Percentiles rank a stretch among this genome's conserved stretches.
phyloP scores from a whole-genome alignment of 2,888 invertebrate genomes.

The Diabrotica balteata region DNA sequence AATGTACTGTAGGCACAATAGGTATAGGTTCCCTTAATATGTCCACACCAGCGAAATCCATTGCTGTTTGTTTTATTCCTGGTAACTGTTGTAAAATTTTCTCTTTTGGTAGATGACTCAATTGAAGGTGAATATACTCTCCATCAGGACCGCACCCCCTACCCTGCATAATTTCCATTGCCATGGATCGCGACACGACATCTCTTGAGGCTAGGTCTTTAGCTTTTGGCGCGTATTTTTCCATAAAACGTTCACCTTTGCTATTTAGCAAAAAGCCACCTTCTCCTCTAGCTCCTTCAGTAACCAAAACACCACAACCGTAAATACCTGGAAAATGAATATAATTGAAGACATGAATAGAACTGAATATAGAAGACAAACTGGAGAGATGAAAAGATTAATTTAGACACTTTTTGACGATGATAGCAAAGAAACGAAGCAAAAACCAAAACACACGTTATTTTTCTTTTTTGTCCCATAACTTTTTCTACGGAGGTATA shows the following conservation, averaged over 20 bases:
- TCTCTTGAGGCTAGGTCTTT: conserved; percentile 97
- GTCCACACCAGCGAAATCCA: conserved; percentile 73
- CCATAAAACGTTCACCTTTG: conserved; percentile 97
- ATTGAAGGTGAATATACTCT: conserved; percentile 68
- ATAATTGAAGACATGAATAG: too few species aligned
- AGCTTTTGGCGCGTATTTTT: conserved; percentile 94
- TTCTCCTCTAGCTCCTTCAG: conserved; percentile 95
- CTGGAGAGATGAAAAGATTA: too few species aligned
- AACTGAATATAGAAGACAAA: too few species aligned
- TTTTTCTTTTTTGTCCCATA: too few species aligned
- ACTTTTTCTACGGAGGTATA: too few species aligned
- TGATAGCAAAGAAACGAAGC: too few species aligned
- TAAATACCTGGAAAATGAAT: conserved; percentile 73
- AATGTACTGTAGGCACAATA: conserved; percentile 73
- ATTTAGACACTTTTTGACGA: too few species aligned
- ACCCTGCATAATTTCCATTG: conserved; percentile 73
- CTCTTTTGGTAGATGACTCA: conserved; percentile 69
- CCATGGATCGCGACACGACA: conserved; percentile 76
- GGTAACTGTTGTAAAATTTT: conserved; percentile 61
- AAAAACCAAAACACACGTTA: too few species aligned
- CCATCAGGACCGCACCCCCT: conserved; percentile 68
- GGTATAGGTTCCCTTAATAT: conserved; percentile 72
- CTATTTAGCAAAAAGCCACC: conserved; percentile 94
- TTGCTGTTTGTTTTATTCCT: conserved; percentile 71
- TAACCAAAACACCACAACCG: conserved; percentile 95